Conservation (phyloP, 2,113 vertebrate species). For the Montifringilla adamsi region DNA sequence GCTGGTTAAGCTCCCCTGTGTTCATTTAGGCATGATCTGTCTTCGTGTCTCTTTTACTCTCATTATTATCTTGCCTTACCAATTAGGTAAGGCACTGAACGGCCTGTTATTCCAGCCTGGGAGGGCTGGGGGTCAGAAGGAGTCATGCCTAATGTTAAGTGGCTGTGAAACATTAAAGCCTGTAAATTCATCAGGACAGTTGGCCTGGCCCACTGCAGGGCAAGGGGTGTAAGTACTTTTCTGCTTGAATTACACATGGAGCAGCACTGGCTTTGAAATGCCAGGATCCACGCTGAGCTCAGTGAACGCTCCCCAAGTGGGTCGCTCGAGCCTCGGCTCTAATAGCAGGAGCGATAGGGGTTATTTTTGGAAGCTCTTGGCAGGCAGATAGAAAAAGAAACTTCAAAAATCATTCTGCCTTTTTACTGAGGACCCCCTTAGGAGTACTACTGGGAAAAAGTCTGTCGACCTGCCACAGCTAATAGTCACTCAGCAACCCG, state of each 20-base stretch:
- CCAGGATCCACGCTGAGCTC: neutral
- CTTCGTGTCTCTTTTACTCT: constrained; percentile 28
- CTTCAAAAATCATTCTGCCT: constrained; percentile 13
- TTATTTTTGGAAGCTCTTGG: constrained; percentile 33
- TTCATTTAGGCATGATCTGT: constrained; percentile 48
- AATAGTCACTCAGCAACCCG: constrained; percentile 18
- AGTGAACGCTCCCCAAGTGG: neutral
- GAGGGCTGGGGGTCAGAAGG: constrained; percentile 27
- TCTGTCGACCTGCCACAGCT: constrained; percentile 23
- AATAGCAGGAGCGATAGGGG: constrained; percentile 1
- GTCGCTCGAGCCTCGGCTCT: neutral
- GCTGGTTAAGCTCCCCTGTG: constrained; percentile 46
- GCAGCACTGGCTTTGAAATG: constrained; percentile 6
- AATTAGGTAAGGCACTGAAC: neutral
- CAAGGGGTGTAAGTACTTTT: neutral
- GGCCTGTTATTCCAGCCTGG: constrained; percentile 6
- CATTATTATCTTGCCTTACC: constrained; percentile 25
- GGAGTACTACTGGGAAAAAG: constrained; percentile 31
- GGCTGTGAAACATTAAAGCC: neutral
- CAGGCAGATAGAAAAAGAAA: neutral
- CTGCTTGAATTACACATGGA: neutral
- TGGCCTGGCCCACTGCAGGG: neutral
- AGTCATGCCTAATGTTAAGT: constrained; percentile 34
- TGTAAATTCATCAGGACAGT: neutral
- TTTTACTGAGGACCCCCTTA: constrained; percentile 15